Conservation (phyloP, 2,888 invertebrate genomes). For the Eremobia ochroleuca region DNA sequence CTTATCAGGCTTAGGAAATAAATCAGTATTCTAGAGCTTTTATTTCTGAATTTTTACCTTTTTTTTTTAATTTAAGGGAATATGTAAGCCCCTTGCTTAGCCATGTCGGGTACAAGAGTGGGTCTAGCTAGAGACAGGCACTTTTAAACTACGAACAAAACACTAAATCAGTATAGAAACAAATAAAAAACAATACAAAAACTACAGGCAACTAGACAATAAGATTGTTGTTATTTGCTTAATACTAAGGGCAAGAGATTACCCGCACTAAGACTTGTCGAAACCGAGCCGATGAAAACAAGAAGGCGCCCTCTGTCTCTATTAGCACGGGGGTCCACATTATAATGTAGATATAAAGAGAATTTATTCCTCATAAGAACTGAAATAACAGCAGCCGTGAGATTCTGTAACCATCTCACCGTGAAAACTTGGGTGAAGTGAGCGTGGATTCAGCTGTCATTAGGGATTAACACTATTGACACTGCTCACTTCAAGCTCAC, state of each 20-base stretch:
- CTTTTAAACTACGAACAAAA: no score
- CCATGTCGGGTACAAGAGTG: not conserved
- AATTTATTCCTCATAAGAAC: not conserved
- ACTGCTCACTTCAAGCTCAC: no score
- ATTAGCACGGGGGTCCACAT: not conserved
- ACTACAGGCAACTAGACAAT: not conserved
- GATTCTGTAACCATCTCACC: not conserved
- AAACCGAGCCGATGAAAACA: not conserved
- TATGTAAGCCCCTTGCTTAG: no score
- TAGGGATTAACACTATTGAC: no score
- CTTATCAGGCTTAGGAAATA: not conserved
- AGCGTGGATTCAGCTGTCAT: no score
- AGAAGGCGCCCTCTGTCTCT: not conserved
- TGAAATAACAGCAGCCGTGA: not conserved
- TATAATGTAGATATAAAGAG: not conserved
- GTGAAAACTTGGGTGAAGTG: no score
- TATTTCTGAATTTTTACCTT: not conserved
- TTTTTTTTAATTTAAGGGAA: no score
- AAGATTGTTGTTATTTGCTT: not conserved
- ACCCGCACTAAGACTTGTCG: not conserved
- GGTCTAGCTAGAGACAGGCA: not conserved
- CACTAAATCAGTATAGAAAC: not conserved
- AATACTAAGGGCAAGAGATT: not conserved
- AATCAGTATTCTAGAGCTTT: not conserved
- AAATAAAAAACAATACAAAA: not conserved